Evolutionary conservation across 2,888 invertebrate genomes (phyloP).

Genomic region (Scaptomyza parva): DNA sequence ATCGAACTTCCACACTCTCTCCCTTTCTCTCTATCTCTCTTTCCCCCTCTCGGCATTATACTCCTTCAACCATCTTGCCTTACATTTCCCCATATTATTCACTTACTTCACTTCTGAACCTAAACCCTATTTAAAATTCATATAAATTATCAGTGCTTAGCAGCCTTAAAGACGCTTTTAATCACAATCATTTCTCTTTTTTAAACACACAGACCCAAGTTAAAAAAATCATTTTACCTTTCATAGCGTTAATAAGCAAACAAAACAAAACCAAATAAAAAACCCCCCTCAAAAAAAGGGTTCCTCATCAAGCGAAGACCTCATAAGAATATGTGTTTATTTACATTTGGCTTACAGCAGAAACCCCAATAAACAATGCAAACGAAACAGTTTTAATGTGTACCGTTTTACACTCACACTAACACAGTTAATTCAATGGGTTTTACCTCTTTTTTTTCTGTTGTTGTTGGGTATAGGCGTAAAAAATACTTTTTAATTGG

Average conservation of each 20-base stretch:
- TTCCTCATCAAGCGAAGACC: not conserved
- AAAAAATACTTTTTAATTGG: constrained; percentile 43
- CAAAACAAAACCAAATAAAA: not conserved
- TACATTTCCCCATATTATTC: not conserved
- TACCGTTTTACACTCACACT: not conserved
- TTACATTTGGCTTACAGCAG: constrained; percentile 1
- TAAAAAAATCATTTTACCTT: not conserved
- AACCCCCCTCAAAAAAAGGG: constrained; percentile 10
- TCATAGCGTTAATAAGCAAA: not conserved
- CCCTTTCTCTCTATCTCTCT: no score
- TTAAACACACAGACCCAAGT: not conserved
- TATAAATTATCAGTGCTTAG: constrained; percentile 8
- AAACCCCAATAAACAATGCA: no score
- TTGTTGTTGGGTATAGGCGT: constrained; percentile 13
- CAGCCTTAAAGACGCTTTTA: not conserved
- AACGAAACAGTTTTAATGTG: constrained; percentile 1
- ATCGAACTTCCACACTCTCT: no score
- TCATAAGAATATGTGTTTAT: constrained; percentile 17
- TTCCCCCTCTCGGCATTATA: no score
- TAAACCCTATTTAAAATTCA: constrained; percentile 7
- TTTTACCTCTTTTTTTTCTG: no score
- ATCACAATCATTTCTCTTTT: not conserved
- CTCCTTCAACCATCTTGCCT: no score
- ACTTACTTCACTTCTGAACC: not conserved
- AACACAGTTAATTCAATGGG: constrained; percentile 9